These are phyloP conservation scores for Diadema setosum DNA, from an alignment of 35 echinoderm and acorn worm species.

Conservation along the genomic window DNA sequence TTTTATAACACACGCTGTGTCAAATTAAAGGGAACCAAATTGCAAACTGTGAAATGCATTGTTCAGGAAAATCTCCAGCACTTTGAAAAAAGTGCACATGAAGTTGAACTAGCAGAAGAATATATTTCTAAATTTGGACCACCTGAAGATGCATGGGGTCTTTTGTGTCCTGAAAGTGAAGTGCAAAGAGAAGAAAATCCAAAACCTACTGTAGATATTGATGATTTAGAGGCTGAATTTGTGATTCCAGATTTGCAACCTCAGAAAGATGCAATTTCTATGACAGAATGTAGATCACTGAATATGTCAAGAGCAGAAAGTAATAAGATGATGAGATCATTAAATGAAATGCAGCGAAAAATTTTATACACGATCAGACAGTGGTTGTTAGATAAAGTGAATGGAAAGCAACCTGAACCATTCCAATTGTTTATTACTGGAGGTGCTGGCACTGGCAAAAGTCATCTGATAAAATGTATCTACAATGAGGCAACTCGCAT, in stretches of 20 bases:
- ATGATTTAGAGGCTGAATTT: background rate
- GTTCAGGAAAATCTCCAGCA: slow-evolving; percentile 26
- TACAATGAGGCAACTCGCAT: slow-evolving; percentile 18
- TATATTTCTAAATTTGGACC: background rate
- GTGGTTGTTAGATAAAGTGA: slow-evolving; percentile 51
- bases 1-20: slow-evolving; percentile 20
- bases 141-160: slow-evolving; percentile 56
- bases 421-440: slow-evolving; percentile 75
- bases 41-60: background rate
- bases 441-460: slow-evolving; percentile 65
- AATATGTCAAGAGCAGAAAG: slow-evolving; percentile 8
- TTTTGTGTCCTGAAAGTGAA: slow-evolving; percentile 41
- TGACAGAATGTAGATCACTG: background rate
- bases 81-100: background rate
- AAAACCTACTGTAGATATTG: background rate
- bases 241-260: slow-evolving; percentile 3
- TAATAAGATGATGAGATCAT: background rate
- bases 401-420: slow-evolving; percentile 29
- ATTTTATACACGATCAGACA: slow-evolving; percentile 22
- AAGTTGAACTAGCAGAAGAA: slow-evolving; percentile 36
- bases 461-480: slow-evolving; percentile 63
- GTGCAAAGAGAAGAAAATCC: slow-evolving; percentile 15
- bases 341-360: slow-evolving; percentile 49
- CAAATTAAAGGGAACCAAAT: background rate
- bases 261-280: background rate